These are phyloP conservation scores for Laspeyria flexula DNA, from an alignment of 2,888 invertebrate genomes.

Conservation along the genomic window DNA sequence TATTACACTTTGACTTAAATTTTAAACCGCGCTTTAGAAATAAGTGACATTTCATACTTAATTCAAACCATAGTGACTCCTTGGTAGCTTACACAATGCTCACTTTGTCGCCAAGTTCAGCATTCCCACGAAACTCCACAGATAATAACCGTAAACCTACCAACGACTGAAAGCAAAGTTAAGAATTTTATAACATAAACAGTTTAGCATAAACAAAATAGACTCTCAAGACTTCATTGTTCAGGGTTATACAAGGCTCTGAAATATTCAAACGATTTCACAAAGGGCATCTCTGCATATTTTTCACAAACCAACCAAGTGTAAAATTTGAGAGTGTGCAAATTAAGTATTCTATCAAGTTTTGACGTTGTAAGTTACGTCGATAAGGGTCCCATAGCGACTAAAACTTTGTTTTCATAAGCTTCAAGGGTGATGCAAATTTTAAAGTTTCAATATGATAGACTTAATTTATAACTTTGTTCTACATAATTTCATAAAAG, in stretches of 20 bases:
- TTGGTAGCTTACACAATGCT: constrained; percentile 19
- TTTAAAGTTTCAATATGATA: not conserved
- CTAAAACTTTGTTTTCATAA: not conserved
- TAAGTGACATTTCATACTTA: constrained; percentile 7
- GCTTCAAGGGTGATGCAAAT: not conserved
- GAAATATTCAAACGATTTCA: constrained; percentile 29
- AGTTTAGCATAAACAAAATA: constrained; percentile 31
- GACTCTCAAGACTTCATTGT: constrained; percentile 25
- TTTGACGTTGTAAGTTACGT: not conserved
- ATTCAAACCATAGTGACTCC: constrained; percentile 3
- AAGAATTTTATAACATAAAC: constrained; percentile 32
- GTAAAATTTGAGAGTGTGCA: not conserved
- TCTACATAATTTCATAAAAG: too few species aligned
- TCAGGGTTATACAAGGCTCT: constrained; percentile 17
- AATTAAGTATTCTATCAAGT: constrained; percentile 9
- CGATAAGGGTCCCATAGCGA: not conserved
- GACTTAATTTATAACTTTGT: too few species aligned
- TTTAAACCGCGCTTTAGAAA: not conserved
- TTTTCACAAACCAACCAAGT: constrained; percentile 4
- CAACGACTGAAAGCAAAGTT: constrained; percentile 26
- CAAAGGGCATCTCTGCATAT: constrained; percentile 24
- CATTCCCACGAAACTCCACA: constrained; percentile 22
- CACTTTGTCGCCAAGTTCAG: constrained; percentile 18
- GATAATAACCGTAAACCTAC: constrained; percentile 35
- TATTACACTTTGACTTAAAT: not conserved